Percentiles rank a stretch among this genome's conserved stretches.
Evolutionary conservation across 2,797 vertebrate species (phyloP).

Genomic region (Pseudotriccus pelzelni): DNA sequence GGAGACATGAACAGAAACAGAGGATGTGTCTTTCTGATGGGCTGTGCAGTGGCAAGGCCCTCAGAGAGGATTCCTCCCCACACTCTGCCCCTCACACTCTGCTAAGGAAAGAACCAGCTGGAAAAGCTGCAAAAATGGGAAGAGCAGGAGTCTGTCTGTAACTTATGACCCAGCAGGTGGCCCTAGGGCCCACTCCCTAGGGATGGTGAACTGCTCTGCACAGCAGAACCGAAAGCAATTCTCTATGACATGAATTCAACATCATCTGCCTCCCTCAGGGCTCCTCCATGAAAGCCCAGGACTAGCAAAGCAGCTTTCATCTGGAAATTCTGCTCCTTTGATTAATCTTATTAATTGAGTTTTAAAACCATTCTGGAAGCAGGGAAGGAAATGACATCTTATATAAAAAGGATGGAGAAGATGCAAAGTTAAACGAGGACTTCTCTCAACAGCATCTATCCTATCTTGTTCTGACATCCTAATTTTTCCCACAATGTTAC

Average conservation of each 20-base stretch:
- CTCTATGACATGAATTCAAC: rapidly evolving
- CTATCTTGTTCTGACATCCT: not conserved
- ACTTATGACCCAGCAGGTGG: not conserved
- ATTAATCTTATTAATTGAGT: not conserved
- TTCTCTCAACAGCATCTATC: not conserved
- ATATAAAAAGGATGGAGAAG: not conserved
- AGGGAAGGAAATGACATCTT: not conserved
- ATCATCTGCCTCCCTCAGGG: not conserved
- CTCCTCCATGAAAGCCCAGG: not conserved
- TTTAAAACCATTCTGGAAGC: not conserved
- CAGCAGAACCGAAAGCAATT: not conserved
- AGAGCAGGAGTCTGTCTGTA: not conserved
- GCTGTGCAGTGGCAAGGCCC: not conserved
- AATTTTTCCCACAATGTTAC: not conserved
- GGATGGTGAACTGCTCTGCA: not conserved
- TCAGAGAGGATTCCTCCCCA: not conserved
- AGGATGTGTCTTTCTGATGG: not conserved
- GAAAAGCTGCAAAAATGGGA: not conserved
- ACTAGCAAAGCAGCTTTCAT: not conserved
- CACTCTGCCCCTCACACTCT: not conserved
- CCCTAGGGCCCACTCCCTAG: not conserved
- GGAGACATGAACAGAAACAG: not conserved
- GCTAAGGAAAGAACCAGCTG: not conserved
- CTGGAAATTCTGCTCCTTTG: not conserved
- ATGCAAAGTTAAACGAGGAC: not conserved